phyloP scores from a whole-genome alignment of 2,797 vertebrate genomes.

The Myotis myotis region DNA sequence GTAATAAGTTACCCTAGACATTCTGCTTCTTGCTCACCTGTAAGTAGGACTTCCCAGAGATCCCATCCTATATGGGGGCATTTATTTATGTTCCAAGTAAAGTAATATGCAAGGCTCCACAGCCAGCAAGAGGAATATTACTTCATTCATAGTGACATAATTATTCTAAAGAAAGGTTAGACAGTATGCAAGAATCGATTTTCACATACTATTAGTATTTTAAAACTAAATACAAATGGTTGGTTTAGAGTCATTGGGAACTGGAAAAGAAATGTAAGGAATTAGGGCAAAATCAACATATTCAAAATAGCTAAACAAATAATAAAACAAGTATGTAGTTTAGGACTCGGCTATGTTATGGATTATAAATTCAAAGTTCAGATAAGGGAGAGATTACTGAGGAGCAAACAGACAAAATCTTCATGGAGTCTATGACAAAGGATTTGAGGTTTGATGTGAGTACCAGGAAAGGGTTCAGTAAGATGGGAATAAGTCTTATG shows the following conservation, averaged over 20 bases:
- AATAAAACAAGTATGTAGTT: background rate
- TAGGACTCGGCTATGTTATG: background rate
- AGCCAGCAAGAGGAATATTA: background rate
- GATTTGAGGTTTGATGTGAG: background rate
- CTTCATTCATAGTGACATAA: background rate
- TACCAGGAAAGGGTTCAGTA: background rate
- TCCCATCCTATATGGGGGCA: background rate
- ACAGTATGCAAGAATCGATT: background rate
- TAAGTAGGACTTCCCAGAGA: slow-evolving; percentile 46
- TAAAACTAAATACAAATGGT: background rate
- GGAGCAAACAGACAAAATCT: background rate
- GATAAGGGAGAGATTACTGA: background rate
- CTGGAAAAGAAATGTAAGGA: background rate
- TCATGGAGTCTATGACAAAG: background rate
- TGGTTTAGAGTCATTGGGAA: background rate
- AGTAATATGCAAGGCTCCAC: background rate
- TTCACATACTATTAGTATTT: background rate
- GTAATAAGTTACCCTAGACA: slow-evolving; percentile 67
- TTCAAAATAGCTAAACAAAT: background rate
- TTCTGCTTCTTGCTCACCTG: slow-evolving; percentile 42
- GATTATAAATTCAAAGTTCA: background rate
- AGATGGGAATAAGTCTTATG: background rate
- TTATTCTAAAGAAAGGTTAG: slow-evolving; percentile 31
- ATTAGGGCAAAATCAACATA: background rate
- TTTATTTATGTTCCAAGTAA: slow-evolving; percentile 33